Conservation (phyloP, 2,888 invertebrate species). For the Arenicola marina region DNA sequence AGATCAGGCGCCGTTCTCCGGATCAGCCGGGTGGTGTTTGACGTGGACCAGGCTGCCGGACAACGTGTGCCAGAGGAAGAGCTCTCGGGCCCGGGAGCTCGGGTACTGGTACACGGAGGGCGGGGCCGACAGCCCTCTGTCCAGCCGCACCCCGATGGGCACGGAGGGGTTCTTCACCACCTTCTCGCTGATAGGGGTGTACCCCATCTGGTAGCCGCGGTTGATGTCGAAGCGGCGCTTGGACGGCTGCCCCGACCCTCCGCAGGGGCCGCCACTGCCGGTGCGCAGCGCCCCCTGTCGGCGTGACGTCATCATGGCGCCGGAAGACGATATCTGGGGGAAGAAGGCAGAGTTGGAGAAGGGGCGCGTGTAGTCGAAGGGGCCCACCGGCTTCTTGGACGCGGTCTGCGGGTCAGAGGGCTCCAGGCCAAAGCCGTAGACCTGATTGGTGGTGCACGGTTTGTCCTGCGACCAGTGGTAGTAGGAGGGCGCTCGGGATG, state of each 20-base stretch:
- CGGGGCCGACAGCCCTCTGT: slow-evolving; percentile 13
- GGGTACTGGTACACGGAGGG: slow-evolving; percentile 9
- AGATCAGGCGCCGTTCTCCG: too few species aligned
- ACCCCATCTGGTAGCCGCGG: slow-evolving; percentile 25
- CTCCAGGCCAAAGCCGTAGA: slow-evolving; percentile 23
- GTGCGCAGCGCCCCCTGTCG: neutral
- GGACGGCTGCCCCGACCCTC: neutral
- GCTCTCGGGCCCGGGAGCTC: slow-evolving; percentile 13
- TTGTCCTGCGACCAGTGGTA: slow-evolving; percentile 34
- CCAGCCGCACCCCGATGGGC: slow-evolving; percentile 7
- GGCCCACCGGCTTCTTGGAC: slow-evolving; percentile 6
- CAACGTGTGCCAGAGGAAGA: slow-evolving; percentile 34
- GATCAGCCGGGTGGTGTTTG: slow-evolving; percentile 20
- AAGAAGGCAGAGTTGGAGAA: slow-evolving; percentile 34
- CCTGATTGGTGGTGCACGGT: slow-evolving; percentile 32
- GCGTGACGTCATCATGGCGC: neutral
- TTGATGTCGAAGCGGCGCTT: slow-evolving; percentile 15
- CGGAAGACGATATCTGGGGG: slow-evolving; percentile 22
- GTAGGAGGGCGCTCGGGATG: slow-evolving; percentile 21
- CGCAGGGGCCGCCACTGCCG: neutral
- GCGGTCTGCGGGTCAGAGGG: neutral
- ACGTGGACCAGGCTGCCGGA: slow-evolving; percentile 34
- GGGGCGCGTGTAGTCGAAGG: slow-evolving; percentile 28
- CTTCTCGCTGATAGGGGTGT: slow-evolving; percentile 18
- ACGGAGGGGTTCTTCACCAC: neutral